phyloP scores from a whole-genome alignment of 2,113 vertebrate species.

The Benitochromis conjunctus region DNA sequence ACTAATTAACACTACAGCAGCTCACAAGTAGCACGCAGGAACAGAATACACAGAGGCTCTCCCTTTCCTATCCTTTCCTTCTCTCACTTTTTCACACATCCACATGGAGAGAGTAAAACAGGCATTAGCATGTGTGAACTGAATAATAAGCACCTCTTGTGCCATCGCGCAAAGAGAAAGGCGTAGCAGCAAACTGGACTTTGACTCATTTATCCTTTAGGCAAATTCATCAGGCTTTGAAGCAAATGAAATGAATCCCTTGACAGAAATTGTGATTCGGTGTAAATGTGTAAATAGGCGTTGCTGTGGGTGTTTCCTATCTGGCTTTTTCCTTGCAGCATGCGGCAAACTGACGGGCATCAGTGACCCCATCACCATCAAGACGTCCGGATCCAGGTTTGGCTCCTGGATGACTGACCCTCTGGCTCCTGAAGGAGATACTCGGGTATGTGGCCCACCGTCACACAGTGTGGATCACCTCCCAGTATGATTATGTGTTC shows the following conservation, averaged over 20 bases:
- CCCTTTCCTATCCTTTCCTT: background rate
- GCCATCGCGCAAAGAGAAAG: background rate
- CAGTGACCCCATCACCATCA: conserved; percentile 92
- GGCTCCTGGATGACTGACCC: conserved; percentile 99
- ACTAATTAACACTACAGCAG: conserved; percentile 51
- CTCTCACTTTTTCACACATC: conserved; percentile 33
- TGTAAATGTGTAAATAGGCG: background rate
- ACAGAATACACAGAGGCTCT: conserved; percentile 4
- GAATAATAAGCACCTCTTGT: conserved; percentile 39
- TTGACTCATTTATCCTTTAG: background rate
- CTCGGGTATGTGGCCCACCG: conserved; percentile 77
- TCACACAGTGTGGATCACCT: background rate
- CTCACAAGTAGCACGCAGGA: background rate
- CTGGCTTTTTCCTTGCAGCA: conserved; percentile 74
- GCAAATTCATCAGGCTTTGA: background rate
- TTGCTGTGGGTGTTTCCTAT: conserved; percentile 16
- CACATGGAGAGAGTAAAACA: conserved; percentile 23
- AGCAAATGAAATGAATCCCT: conserved; percentile 10
- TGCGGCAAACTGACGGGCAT: conserved; percentile 96
- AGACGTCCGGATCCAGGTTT: conserved; percentile 93
- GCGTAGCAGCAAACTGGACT: background rate
- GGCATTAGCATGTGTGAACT: conserved; percentile 41
- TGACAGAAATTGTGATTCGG: background rate
- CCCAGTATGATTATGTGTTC: background rate
- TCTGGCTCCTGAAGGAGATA: conserved; percentile 91